Conservation (phyloP, 2,888 invertebrate species). For the Aspidapion aeneum region DNA sequence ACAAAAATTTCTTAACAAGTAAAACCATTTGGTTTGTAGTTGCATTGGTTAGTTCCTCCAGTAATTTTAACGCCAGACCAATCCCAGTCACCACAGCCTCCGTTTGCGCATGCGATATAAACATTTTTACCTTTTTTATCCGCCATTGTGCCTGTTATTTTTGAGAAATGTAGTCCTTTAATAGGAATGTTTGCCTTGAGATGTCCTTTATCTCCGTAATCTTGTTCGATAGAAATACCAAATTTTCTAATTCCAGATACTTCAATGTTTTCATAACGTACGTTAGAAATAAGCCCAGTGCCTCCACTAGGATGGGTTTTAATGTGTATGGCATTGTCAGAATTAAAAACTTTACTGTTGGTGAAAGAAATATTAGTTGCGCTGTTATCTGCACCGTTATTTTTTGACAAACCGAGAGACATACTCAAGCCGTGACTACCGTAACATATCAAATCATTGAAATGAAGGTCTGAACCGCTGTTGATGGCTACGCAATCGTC, state of each 20-base stretch:
- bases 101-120: constrained; percentile 12
- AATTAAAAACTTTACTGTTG: constrained; percentile 9
- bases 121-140: constrained; percentile 7
- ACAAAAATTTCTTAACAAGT: too few species aligned
- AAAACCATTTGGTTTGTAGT: constrained; percentile 12
- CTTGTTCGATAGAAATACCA: constrained; percentile 18
- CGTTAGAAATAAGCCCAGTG: constrained; percentile 13
- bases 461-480: constrained; percentile 13
- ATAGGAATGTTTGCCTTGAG: constrained; percentile 12
- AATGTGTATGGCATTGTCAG: constrained; percentile 17
- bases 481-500: constrained; percentile 20
- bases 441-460: constrained; percentile 17
- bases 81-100: constrained; percentile 11
- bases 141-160: constrained; percentile 13
- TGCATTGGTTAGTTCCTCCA: constrained; percentile 10
- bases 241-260: constrained; percentile 17
- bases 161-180: constrained; percentile 9
- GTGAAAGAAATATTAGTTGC: constrained; percentile 14
- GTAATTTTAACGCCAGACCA: constrained; percentile 14
- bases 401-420: constrained; percentile 6
- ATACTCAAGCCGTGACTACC: constrained; percentile 21
- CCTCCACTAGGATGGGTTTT: constrained; percentile 14
- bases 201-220: constrained; percentile 16
- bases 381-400: not conserved
- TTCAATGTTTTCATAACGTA: constrained; percentile 16